These are phyloP conservation scores for Cyprinodon brontotheroides DNA, from an alignment of 2,113 vertebrate genomes.

Conservation along the genomic window DNA sequence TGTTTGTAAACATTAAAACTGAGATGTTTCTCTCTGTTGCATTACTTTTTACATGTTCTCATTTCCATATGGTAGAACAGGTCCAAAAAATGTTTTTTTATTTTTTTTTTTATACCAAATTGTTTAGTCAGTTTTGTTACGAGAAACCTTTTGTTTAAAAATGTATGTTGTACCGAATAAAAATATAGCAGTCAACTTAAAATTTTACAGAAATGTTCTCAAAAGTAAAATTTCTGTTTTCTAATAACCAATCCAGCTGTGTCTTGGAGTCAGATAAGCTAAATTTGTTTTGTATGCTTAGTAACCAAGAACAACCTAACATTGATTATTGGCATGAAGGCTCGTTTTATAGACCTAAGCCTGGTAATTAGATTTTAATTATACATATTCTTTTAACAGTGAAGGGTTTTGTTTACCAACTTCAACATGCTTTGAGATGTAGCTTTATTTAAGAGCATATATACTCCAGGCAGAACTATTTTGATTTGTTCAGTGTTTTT, in stretches of 20 bases:
- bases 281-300: not conserved
- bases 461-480: not conserved
- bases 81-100: not conserved
- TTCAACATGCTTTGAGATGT: not conserved
- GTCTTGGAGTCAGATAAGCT: not conserved
- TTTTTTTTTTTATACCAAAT: too few relatives aligned
- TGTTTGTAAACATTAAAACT: conserved; percentile 1
- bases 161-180: not conserved
- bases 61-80: not conserved
- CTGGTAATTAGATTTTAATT: not conserved
- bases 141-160: not conserved
- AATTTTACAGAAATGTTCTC: not conserved
- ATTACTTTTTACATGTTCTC: not conserved
- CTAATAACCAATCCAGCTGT: not conserved
- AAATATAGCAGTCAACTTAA: not conserved
- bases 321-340: not conserved
- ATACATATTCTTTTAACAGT: not conserved
- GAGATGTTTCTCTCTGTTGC: not conserved
- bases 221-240: not conserved
- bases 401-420: not conserved
- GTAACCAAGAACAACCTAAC: not conserved
- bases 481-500: not conserved
- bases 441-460: not conserved
- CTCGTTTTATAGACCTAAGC: not conserved
- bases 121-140: too few relatives aligned